Base-by-base conservation (phyloP, 2,797 vertebrate species). In the Sardinella longiceps region DNA sequence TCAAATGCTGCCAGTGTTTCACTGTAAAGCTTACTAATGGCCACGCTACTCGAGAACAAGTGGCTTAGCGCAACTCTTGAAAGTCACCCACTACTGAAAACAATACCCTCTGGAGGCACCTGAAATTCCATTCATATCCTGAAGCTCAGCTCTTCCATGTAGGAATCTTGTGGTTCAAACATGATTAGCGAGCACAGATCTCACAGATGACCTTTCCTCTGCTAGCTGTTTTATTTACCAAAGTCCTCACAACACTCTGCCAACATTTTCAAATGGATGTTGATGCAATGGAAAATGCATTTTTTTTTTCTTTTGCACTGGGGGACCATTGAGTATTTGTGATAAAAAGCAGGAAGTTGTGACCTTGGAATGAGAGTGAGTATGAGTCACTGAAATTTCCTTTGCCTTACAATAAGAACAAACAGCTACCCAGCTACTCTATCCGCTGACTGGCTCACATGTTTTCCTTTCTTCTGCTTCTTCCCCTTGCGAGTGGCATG, bases 321-420 rank as follows among this genome's bases (percentile, higher is more conserved):
- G 1, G 11, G 53, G 84, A 84, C 53, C 82, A 86, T 83, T 87
- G 33, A 89, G 82, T 63, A 33, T 33, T 37, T 50, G 45, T 53
- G 50, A 85, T 80, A 85, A 86, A 89, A 88, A 86, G 58, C 91
- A 92, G 90, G 90, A 88, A 88, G 84, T 83, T 74, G 81, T 86
- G 86, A 91, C 86, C 82, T 86, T 84, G 85, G 74, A 81, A 82
- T 88, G 83, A 81, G 66, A 39, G 25, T 85, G 50, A 48, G 80
- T 25, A 74, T 45, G 77, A 58, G 70, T 90, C 74, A 84, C 74
- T 84, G 77, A 56, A 39, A 83, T 86, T 88, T 84, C 82, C 86
- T 84, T 18, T 28, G 33, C 48, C 80, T 58, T 85, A 88, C 84
- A 90, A 85, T 84, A 15, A 85, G 58, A 66, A 6, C 80, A 60